A percentile compares a stretch with the other conserved stretches of the same genome.
phyloP scores from a whole-genome alignment of 2,888 invertebrate genomes.

The Calameuta pallipes region DNA sequence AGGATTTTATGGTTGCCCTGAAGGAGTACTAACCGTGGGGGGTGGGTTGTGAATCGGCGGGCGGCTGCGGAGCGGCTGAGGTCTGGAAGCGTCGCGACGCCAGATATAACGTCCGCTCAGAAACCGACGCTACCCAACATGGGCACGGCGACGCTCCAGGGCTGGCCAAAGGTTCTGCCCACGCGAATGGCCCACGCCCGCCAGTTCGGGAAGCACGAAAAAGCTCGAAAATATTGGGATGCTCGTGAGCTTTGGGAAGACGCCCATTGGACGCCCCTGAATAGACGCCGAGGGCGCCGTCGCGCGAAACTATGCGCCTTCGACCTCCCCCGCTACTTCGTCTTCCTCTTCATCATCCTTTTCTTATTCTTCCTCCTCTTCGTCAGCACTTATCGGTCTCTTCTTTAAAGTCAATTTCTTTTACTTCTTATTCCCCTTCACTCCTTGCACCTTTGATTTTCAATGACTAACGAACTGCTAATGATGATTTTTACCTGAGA shows the following conservation, averaged over 20 bases:
- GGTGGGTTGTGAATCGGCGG: slow-evolving; percentile 57
- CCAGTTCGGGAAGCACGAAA: slow-evolving; percentile 26
- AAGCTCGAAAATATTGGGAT: slow-evolving; percentile 35
- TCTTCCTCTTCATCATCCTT: neutral
- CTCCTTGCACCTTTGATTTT: no score
- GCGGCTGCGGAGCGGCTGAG: slow-evolving; percentile 61
- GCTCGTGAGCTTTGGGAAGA: slow-evolving; percentile 6
- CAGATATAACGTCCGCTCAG: slow-evolving; percentile 61
- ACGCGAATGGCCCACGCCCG: slow-evolving; percentile 51
- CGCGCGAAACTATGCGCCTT: slow-evolving; percentile 6
- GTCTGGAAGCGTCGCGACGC: slow-evolving; percentile 56
- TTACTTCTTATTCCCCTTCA: no score
- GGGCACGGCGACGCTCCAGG: slow-evolving; percentile 63
- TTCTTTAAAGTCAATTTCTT: no score
- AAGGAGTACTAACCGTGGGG: slow-evolving; percentile 54
- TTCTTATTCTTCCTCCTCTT: neutral
- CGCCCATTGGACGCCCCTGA: slow-evolving; percentile 24
- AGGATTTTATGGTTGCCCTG: neutral
- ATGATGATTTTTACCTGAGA: no score
- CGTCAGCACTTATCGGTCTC: no score
- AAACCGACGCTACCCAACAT: slow-evolving; percentile 60
- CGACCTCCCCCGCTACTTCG: neutral
- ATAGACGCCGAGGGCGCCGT: slow-evolving; percentile 22
- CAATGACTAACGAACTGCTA: no score
- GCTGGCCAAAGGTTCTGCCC: slow-evolving; percentile 60